Conservation (phyloP, 35 echinoderm and acorn worm genomes). For the Anneissia japonica region DNA sequence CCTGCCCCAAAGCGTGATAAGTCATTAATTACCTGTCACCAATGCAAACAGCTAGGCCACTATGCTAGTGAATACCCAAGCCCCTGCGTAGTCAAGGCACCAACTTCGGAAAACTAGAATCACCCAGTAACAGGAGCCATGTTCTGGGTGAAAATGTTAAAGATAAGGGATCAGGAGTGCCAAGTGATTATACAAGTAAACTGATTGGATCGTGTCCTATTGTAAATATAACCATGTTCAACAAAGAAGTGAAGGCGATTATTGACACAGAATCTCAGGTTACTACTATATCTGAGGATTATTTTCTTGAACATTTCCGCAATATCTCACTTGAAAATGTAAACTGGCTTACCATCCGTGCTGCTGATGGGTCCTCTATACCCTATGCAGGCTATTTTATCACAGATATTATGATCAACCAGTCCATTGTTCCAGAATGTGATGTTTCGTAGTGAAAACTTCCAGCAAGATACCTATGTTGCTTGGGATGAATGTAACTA, state of each 20-base stretch:
- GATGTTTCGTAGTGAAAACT: too few species aligned
- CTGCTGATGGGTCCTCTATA: too few species aligned
- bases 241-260: background rate
- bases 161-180: constrained; percentile 4
- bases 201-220: constrained; percentile 5
- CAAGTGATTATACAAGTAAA: too few species aligned
- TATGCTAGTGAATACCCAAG: too few species aligned
- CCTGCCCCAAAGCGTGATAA: too few species aligned
- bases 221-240: background rate
- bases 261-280: constrained; percentile 24
- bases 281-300: background rate
- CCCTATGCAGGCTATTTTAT: too few species aligned
- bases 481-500: constrained; percentile 7
- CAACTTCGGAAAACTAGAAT: constrained; percentile 10
- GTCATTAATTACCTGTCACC: too few species aligned
- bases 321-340: background rate
- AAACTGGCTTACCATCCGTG: too few species aligned
- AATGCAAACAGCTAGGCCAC: too few species aligned
- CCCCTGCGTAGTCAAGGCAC: too few species aligned
- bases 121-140: constrained; percentile 19
- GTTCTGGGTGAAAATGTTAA: background rate
- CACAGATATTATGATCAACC: too few species aligned
- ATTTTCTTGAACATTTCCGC: background rate
- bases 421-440: too few species aligned
- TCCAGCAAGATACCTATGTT: background rate